Conservation (phyloP, 2,888 invertebrate genomes). For the Ashinkailepas kermadecensis region DNA sequence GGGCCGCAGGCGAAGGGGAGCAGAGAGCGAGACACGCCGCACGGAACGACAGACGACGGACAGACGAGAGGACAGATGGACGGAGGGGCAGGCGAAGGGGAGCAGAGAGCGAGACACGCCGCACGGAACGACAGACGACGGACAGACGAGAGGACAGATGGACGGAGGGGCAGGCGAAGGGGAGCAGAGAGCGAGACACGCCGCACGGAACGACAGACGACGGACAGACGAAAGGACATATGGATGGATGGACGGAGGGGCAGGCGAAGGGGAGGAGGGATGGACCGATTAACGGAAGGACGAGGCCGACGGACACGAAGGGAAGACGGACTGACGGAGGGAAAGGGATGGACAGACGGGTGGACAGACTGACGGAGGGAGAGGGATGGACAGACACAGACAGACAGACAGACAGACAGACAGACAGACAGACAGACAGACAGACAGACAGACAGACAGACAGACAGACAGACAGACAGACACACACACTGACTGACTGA, state of each 20-base stretch:
- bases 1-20: background rate
- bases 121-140: background rate
- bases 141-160: background rate
- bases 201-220: background rate
- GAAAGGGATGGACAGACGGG: background rate
- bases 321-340: background rate
- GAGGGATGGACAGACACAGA: background rate
- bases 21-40: too few relatives aligned
- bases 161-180: background rate
- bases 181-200: background rate
- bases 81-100: too few relatives aligned
- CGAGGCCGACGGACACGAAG: background rate
- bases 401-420: constrained; percentile 1
- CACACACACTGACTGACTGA: too few relatives aligned
- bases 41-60: background rate
- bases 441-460: background rate
- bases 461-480: background rate
- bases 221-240: background rate
- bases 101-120: too few relatives aligned
- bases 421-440: too few relatives aligned
- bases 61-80: background rate
- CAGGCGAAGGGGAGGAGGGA: background rate
- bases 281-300: too few relatives aligned
- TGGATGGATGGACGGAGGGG: background rate
- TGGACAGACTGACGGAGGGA: background rate